phyloP scores from a whole-genome alignment of 2,113 vertebrate genomes.

The Centropristis striata region DNA sequence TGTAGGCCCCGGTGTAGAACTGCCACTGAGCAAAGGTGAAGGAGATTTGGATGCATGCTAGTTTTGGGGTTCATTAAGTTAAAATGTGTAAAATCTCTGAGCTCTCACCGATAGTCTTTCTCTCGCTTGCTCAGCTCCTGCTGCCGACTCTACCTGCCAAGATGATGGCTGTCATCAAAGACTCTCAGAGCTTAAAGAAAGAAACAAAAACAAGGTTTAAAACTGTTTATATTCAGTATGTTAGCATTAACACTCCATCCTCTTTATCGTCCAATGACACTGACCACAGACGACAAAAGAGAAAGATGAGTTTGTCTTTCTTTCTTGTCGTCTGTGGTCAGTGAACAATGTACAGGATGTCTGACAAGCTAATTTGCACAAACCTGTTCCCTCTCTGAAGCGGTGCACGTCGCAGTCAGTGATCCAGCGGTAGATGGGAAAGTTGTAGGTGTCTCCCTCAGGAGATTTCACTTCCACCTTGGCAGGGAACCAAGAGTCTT shows the following conservation, averaged over 20 bases:
- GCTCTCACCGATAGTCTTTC: constrained; percentile 52
- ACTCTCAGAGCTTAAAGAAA: constrained; percentile 54
- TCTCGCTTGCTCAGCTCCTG: constrained; percentile 44
- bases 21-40: background rate
- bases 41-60: background rate
- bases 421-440: constrained; percentile 78
- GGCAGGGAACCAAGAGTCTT: constrained; percentile 70
- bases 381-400: constrained; percentile 76
- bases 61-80: background rate
- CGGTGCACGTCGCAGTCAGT: constrained; percentile 32
- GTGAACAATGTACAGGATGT: background rate
- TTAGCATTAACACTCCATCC: background rate
- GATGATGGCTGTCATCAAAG: constrained; percentile 44
- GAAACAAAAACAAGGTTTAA: background rate
- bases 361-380: constrained; percentile 8
- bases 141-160: constrained; percentile 18
- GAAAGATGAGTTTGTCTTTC: too few species aligned
- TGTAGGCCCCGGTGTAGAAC: too few species aligned
- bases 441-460: constrained; percentile 50
- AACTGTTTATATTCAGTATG: background rate
- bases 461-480: constrained; percentile 66
- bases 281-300: too few species aligned
- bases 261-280: background rate
- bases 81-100: background rate
- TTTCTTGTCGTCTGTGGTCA: background rate